Percentiles rank a stretch among this genome's conserved stretches.
Conservation (phyloP, 2,888 invertebrate genomes). For the Sericinus montela region DNA sequence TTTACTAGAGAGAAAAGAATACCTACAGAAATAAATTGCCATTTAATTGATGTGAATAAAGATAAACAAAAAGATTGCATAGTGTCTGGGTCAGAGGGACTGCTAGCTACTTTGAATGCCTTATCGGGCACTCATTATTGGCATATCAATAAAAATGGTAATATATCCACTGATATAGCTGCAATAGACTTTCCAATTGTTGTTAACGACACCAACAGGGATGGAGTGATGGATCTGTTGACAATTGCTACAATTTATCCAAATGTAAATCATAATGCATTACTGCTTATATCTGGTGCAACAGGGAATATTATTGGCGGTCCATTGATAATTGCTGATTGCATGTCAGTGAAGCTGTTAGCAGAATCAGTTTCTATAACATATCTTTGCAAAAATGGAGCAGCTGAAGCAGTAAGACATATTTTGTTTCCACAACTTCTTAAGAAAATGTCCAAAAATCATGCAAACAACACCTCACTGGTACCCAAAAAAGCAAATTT, state of each 20-base stretch:
- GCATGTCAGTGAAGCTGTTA: slow-evolving; percentile 78
- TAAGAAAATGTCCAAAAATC: slow-evolving; percentile 46
- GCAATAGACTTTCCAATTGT: slow-evolving; percentile 84
- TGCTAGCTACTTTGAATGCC: slow-evolving; percentile 73
- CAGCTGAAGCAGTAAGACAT: slow-evolving; percentile 72
- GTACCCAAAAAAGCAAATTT: slow-evolving; percentile 70
- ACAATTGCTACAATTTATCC: slow-evolving; percentile 77
- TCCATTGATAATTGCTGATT: slow-evolving; percentile 79
- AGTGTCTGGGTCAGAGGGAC: slow-evolving; percentile 84
- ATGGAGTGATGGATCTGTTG: slow-evolving; percentile 84
- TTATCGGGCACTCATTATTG: slow-evolving; percentile 77
- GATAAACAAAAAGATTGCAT: slow-evolving; percentile 87
- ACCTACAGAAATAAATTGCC: slow-evolving; percentile 86
- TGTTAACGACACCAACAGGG: slow-evolving; percentile 85
- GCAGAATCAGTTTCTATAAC: slow-evolving; percentile 75
- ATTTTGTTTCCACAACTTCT: slow-evolving; percentile 53
- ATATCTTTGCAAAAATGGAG: slow-evolving; percentile 80
- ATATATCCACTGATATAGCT: slow-evolving; percentile 70
- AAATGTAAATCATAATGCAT: slow-evolving; percentile 76
- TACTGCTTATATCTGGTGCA: slow-evolving; percentile 85
- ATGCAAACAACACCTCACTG: slow-evolving; percentile 41
- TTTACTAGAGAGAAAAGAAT: slow-evolving; percentile 83
- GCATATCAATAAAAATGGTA: slow-evolving; percentile 79
- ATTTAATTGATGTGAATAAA: slow-evolving; percentile 84
- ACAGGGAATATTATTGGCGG: slow-evolving; percentile 83